Evolutionary conservation across 2,888 invertebrate species (phyloP), one percentile per base, ranked within the genome.

Genomic region (Idaea biselata): DNA sequence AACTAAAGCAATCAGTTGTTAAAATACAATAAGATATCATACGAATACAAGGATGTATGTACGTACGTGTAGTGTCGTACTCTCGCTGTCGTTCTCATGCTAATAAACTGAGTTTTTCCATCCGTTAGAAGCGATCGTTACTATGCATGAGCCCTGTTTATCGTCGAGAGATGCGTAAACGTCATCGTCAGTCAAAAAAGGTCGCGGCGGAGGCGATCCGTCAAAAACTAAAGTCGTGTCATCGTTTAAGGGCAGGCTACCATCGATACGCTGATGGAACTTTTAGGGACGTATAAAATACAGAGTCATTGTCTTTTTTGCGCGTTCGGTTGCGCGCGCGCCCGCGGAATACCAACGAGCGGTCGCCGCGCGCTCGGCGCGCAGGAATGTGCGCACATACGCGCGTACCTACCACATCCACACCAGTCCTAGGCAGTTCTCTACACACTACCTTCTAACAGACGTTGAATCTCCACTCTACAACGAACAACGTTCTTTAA

Each of bases 241-340:
- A 78, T 84, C 82, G 79, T 82, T 83, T 83, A 82, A 80, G 79
- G 81, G 79, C 79, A 80, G 75, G 77, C 80, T 78, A 82, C 82
- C 79, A 86, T 86, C 89, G 82, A 87, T 87, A 79, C 86, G 79
- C 81, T 83, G 86, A 86, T 86, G 85, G 82, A 88, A 89, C 86
- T 84, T 89, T 90, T 88, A 85, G 84, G 84, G 83, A 84, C 86
- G 81, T 84, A 88, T 89, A 88, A 87, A 87, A 88, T 90, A 87
- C 85, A 82, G 77, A 86, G 85, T 86, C 87, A 87, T 89, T 88
- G 89, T 89, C 82, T 88, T 89, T 88, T 89, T 89, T 88, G 88
- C 87, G 82, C 81, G 87, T 82, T 81, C 76, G 66, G 82, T 83
- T 80, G 87, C 84, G 86, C 82, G 83, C 82, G 80, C 81, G 76